phyloP scores from a whole-genome alignment of 2,797 vertebrate genomes.

The Trachurus trachurus region DNA sequence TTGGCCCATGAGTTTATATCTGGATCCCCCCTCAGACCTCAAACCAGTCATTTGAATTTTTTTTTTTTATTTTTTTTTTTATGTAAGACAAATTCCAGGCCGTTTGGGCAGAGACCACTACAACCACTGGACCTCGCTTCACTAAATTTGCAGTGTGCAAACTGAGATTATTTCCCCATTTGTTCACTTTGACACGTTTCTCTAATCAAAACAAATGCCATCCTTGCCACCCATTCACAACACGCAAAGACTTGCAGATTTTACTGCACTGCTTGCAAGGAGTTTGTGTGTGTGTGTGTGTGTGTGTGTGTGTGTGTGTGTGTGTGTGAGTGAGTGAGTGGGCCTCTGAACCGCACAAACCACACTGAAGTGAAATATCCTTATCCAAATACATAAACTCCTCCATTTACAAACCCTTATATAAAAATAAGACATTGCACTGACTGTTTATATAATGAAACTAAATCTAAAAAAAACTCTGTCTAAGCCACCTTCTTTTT shows the following conservation, averaged over 20 bases:
- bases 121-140: not conserved
- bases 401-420: not conserved
- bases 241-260: not conserved
- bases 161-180: not conserved
- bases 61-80: not conserved
- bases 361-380: not conserved
- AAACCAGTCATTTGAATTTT: not conserved
- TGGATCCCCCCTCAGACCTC: not conserved
- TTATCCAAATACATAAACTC: not conserved
- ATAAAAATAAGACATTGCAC: not conserved
- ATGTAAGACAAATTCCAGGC: not conserved
- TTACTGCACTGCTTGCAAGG: not conserved
- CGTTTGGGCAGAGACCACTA: not conserved
- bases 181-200: not conserved
- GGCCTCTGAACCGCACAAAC: not conserved
- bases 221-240: not conserved
- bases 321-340: not conserved
- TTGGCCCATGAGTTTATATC: not conserved
- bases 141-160: not conserved
- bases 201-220: slow-evolving; percentile 4
- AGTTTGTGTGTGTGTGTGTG: not conserved
- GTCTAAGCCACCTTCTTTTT: not conserved
- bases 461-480: not conserved
- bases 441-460: not conserved
- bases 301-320: no score